Evolutionary conservation across 1,140 invertebrate species (phyloP).

Genomic region (Eueides isabella): DNA sequence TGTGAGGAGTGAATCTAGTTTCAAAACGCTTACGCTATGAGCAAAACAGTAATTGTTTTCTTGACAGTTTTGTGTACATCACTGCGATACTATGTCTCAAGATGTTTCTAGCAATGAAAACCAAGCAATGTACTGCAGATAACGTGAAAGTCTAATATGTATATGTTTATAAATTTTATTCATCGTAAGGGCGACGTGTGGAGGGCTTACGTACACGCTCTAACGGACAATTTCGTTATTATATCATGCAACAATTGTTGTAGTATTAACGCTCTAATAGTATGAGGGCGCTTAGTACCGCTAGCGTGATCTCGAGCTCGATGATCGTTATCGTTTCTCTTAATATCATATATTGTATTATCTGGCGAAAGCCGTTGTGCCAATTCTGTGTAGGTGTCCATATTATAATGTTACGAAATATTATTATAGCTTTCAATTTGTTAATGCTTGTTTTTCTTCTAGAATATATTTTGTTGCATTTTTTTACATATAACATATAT

Average conservation of each 20-base stretch:
- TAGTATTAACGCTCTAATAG: slow-evolving; percentile 23
- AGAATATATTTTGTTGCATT: too few species aligned
- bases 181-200: neutral
- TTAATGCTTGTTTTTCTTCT: too few species aligned
- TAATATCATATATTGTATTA: neutral
- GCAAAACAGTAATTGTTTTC: neutral
- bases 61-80: neutral
- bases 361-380: neutral
- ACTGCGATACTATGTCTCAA: neutral
- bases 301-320: neutral
- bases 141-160: neutral
- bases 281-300: neutral
- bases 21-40: slow-evolving; percentile 6
- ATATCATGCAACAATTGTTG: slow-evolving; percentile 26
- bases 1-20: slow-evolving; percentile 25
- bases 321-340: neutral
- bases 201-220: slow-evolving; percentile 10
- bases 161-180: neutral
- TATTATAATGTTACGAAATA: neutral
- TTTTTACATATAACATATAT: too few species aligned
- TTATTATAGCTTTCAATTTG: neutral
- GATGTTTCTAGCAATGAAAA: neutral
- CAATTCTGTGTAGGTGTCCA: neutral
- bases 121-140: neutral
- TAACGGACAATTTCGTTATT: slow-evolving; percentile 28